These are phyloP conservation scores for Lophius piscatorius DNA, from an alignment of 2,113 vertebrate species.

Conservation along the genomic window DNA sequence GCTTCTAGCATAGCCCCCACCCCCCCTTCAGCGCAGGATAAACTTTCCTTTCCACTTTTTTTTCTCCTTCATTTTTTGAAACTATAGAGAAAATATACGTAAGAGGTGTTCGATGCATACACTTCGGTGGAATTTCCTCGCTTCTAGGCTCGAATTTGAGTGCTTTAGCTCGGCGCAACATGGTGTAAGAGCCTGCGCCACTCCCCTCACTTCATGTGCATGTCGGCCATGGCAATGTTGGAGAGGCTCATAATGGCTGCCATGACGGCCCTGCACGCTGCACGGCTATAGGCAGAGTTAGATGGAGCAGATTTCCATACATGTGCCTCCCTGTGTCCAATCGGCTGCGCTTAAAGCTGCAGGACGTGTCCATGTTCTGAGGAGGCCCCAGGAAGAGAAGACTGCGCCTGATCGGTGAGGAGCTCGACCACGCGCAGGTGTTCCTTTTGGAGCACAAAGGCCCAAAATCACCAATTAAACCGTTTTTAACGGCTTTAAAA, in stretches of 20 bases:
- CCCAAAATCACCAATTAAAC: conserved; percentile 8
- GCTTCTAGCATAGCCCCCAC: conserved; percentile 52
- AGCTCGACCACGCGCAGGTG: conserved; percentile 43
- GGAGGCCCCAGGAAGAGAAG: conserved; percentile 26
- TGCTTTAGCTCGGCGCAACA: conserved; percentile 54
- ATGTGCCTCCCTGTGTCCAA: conserved; percentile 47
- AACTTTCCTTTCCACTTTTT: conserved; percentile 40
- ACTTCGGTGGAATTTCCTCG: conserved; percentile 6
- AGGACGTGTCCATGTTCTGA: not conserved
- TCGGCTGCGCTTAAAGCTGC: conserved; percentile 27
- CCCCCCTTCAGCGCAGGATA: conserved; percentile 40
- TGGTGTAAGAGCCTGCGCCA: conserved; percentile 63
- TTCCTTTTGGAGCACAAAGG: conserved; percentile 29
- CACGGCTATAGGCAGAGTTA: conserved; percentile 56
- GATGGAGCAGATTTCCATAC: conserved; percentile 45
- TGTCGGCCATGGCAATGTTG: conserved; percentile 70
- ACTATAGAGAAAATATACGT: conserved; percentile 5
- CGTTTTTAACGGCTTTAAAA: not conserved
- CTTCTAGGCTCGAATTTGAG: conserved; percentile 11
- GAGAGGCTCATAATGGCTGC: conserved; percentile 76
- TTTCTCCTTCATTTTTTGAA: not conserved
- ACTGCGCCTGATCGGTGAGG: conserved; percentile 12
- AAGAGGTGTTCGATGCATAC: not conserved
- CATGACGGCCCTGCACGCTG: conserved; percentile 63
- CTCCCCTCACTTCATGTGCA: conserved; percentile 68